Conservation (phyloP, 2,888 invertebrate genomes). For the Ophion obscuratus region DNA sequence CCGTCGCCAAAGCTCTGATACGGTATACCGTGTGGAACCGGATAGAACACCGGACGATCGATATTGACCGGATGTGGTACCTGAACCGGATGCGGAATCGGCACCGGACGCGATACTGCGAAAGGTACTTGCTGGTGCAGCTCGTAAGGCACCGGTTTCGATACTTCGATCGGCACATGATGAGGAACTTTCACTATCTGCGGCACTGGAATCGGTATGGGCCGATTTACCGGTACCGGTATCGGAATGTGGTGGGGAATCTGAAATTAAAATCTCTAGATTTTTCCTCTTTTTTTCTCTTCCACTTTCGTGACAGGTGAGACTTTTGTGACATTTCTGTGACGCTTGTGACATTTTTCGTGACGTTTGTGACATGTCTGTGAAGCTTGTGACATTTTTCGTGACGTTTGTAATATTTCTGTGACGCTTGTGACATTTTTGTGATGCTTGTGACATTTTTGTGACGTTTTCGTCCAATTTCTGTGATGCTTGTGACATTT, state of each 20-base stretch:
- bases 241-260: conserved; percentile 82
- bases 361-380: not conserved
- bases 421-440: not conserved
- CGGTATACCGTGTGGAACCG: conserved; percentile 78
- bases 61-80: conserved; percentile 78
- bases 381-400: not conserved
- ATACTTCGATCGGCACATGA: conserved; percentile 80
- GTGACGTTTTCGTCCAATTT: too few species aligned
- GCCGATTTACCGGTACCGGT: conserved; percentile 82
- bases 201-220: conserved; percentile 81
- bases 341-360: too few species aligned
- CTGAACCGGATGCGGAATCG: conserved; percentile 79
- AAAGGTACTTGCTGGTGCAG: conserved; percentile 80
- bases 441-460: too few species aligned
- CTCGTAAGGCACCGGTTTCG: conserved; percentile 78
- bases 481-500: too few species aligned
- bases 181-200: conserved; percentile 83
- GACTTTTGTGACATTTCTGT: not conserved
- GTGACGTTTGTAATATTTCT: not conserved
- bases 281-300: not conserved
- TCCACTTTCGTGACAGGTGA: not conserved
- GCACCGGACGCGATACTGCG: conserved; percentile 75
- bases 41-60: conserved; percentile 77
- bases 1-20: conserved; percentile 65
- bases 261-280: conserved; percentile 65